A percentile compares a stretch with the other conserved stretches of the same genome.
These are phyloP conservation scores for Lamprotornis superbus DNA, from an alignment of 2,113 vertebrate genomes.

Conservation along the genomic window DNA sequence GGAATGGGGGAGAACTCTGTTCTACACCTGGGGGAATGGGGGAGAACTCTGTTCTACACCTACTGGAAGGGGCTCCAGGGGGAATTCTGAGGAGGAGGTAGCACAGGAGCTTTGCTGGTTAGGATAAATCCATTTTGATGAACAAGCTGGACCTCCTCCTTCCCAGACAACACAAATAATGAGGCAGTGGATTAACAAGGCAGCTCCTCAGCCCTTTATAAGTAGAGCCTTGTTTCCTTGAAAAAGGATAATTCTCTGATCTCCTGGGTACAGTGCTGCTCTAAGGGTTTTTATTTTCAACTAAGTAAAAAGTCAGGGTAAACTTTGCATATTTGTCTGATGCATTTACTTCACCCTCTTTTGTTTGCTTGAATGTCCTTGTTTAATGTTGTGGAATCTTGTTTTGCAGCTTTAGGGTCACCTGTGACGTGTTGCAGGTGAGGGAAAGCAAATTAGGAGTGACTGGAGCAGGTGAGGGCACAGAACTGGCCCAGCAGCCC, in stretches of 20 bases:
- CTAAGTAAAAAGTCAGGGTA: neutral
- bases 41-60: neutral
- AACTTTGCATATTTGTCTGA: neutral
- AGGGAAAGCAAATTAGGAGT: neutral
- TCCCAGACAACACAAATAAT: neutral
- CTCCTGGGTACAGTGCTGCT: no score
- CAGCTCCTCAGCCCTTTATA: neutral
- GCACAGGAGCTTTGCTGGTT: neutral
- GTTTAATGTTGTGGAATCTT: rapidly evolving
- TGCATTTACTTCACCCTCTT: neutral
- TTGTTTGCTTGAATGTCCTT: neutral
- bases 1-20: neutral
- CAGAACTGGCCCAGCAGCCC: neutral
- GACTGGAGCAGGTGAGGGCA: rapidly evolving
- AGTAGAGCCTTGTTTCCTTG: neutral
- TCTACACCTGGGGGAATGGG: neutral
- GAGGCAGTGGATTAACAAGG: neutral
- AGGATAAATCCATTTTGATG: neutral
- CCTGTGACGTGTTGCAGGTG: rapidly evolving
- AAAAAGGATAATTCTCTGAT: neutral
- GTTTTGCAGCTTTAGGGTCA: neutral
- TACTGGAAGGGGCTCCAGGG: neutral
- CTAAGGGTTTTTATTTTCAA: neutral
- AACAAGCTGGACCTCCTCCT: neutral
- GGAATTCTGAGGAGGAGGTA: neutral